phyloP scores from a whole-genome alignment of 2,797 vertebrate species.

The Sus cebifrons region DNA sequence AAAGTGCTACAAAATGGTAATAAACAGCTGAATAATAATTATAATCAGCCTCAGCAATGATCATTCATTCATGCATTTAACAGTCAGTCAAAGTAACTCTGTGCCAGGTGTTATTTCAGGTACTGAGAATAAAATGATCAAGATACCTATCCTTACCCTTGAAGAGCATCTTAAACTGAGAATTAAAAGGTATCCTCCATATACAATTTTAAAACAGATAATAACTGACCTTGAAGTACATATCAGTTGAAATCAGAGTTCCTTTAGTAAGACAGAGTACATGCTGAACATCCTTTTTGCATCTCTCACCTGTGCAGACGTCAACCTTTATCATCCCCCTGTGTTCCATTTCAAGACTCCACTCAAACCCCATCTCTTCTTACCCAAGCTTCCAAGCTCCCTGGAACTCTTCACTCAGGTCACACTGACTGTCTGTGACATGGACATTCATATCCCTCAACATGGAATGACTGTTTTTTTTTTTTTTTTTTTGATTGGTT shows the following conservation, averaged over 20 bases:
- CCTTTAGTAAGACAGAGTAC: neutral
- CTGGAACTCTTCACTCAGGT: neutral
- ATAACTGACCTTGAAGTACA: neutral
- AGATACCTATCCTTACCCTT: neutral
- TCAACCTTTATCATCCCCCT: neutral
- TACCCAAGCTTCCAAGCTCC: neutral
- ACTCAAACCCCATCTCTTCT: neutral
- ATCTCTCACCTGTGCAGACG: neutral
- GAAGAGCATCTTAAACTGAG: constrained; percentile 10
- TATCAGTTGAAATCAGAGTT: neutral
- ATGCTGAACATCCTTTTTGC: neutral
- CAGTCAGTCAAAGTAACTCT: neutral
- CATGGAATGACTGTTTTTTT: neutral
- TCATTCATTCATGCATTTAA: neutral
- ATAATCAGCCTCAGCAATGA: neutral
- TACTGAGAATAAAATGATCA: constrained; percentile 27
- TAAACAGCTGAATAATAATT: neutral
- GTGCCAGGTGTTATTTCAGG: neutral
- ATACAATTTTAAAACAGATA: neutral
- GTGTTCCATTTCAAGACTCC: neutral
- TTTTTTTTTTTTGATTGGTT: neutral
- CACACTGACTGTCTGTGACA: neutral
- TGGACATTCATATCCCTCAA: neutral
- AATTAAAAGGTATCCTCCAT: neutral
- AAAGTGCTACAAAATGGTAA: constrained; percentile 27